Percentiles rank a stretch among this genome's conserved stretches.
phyloP scores from a whole-genome alignment of 2,113 vertebrate species.

The Salvator merianae region DNA sequence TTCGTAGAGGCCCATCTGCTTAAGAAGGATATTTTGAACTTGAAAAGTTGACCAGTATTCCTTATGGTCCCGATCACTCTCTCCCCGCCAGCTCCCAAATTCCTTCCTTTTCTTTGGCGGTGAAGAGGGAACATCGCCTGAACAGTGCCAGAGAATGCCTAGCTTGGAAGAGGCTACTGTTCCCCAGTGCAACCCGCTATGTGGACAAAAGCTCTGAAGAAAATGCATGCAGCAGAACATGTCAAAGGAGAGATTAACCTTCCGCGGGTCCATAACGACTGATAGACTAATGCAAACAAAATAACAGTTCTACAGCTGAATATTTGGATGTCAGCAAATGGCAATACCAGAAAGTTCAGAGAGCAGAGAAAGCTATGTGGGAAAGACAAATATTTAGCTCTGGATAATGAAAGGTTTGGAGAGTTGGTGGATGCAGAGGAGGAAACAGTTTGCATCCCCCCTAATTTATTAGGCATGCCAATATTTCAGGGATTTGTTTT shows the following conservation, averaged over 20 bases:
- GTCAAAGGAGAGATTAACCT: constrained; percentile 41
- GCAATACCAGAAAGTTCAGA: constrained; percentile 38
- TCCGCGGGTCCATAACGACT: accelerated
- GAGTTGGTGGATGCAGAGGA: constrained; percentile 6
- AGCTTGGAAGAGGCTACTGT: neutral
- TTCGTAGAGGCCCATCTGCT: constrained; percentile 36
- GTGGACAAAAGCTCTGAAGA: neutral
- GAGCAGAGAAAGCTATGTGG: constrained; percentile 23
- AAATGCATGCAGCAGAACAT: constrained; percentile 53
- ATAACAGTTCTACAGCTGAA: constrained; percentile 1
- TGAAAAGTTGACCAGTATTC: neutral
- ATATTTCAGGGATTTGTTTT: neutral
- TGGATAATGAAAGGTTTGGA: constrained; percentile 23
- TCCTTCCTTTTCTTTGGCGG: constrained; percentile 50
- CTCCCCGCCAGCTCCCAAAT: neutral
- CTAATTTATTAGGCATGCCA: constrained; percentile 9
- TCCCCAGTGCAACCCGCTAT: neutral
- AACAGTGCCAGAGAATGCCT: neutral
- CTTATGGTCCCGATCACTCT: constrained; percentile 29
- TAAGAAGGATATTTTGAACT: constrained; percentile 39
- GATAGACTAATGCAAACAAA: neutral
- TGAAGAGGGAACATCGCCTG: neutral
- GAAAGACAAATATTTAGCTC: neutral
- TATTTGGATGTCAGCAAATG: constrained; percentile 35
- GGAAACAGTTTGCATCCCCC: constrained; percentile 26